A percentile compares a stretch with the other conserved stretches of the same genome.
These are phyloP conservation scores for Perodicticus potto DNA, from an alignment of 2,797 vertebrate genomes.

Conservation along the genomic window DNA sequence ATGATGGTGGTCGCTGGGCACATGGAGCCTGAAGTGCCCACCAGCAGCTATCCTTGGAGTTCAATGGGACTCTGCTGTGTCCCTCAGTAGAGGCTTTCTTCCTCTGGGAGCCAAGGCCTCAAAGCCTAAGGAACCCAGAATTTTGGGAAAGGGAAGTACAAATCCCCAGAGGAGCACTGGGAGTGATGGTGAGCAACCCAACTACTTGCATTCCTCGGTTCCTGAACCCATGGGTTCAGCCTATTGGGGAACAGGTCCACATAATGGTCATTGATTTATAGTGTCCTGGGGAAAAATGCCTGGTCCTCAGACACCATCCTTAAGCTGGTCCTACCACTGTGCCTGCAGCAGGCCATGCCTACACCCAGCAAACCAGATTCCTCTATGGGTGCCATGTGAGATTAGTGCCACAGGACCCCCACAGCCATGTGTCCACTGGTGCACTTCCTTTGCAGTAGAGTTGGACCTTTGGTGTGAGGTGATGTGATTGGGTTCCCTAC, in stretches of 20 bases:
- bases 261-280: not conserved
- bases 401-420: not conserved
- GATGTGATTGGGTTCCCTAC: not conserved
- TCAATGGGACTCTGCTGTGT: not conserved
- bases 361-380: not conserved
- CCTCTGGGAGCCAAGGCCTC: not conserved
- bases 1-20: not conserved
- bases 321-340: not conserved
- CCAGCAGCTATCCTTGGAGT: not conserved
- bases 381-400: not conserved
- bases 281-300: not conserved
- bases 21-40: not conserved
- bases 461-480: not conserved
- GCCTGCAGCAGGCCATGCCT: not conserved
- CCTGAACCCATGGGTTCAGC: not conserved
- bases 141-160: not conserved
- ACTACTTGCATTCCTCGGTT: not conserved
- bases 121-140: not conserved
- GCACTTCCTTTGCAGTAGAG: not conserved
- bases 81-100: not conserved
- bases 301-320: not conserved
- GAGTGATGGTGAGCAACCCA: not conserved
- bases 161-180: not conserved
- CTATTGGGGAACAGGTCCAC: not conserved
- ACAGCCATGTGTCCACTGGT: not conserved